Base-by-base conservation (phyloP, 2,113 vertebrate genomes). In the Corydoras sp. region DNA sequence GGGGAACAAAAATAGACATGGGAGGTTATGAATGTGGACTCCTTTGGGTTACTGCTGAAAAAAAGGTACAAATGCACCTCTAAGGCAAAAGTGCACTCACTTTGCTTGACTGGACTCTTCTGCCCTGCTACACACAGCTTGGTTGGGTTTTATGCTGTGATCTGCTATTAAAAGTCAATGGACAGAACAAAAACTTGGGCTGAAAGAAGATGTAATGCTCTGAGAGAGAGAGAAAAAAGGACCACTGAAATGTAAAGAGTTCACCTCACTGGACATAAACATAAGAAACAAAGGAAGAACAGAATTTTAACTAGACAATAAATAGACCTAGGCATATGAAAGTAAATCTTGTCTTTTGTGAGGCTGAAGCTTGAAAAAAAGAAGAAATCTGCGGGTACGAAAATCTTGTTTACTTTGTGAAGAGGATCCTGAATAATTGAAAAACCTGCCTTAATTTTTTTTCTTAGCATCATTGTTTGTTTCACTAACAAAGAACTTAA, bases 21-120 rank as follows among this genome's bases (percentile, higher is more conserved):
- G 5, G 54, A n/a, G 54, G 12, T 61, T 61, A 53, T 60, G 24
- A 8, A 56, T 18, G 7, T 32, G 12, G 56, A 6, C 13, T 50
- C 18, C 35, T 48, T 14, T 60, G 32, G 29, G 32, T 35, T 48
- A 64, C 11, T 18, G 29, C 35, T 72, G 58, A 72, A 56, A 56
- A 58, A 18, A 5, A 58, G 29, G 51, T 56, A 69, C 61, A 61
- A 62, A 69, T 63, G 29, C 3, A 72, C 30, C 60, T 50, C 55
- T 32, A 54, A 69, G 72, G 29, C 61, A 64, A 69, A 56, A 60
- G 35, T 72, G 62, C 62, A 51, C 50, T 49, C 62, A 73, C 6
- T 3, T 24, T 70, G 65, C 71, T 65, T 61, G 55, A 61, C 70
- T 77, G 61, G 56, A 69, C 62, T 69, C 32, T 58, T 43, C 43